phyloP scores from a whole-genome alignment of 2,797 vertebrate species.

The Peromyscus melanophrys region DNA sequence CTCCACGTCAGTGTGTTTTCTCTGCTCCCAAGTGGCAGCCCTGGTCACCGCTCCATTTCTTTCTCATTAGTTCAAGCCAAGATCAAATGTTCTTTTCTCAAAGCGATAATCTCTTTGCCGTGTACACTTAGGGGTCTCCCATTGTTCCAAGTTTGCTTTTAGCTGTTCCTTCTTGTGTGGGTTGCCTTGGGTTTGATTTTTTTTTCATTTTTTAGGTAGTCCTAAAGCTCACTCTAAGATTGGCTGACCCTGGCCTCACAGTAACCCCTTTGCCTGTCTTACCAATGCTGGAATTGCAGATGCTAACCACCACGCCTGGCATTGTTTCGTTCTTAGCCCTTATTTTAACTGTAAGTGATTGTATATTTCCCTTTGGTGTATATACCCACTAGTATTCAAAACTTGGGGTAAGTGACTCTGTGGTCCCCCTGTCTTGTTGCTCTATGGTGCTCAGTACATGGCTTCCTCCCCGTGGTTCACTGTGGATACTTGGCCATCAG shows the following conservation, averaged over 20 bases:
- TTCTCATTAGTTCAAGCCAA: not conserved
- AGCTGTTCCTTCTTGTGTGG: not conserved
- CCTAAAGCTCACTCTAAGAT: not conserved
- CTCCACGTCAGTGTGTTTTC: not conserved
- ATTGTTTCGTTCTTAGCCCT: not conserved
- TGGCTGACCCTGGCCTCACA: not conserved
- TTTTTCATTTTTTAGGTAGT: not conserved
- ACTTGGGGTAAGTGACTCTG: not conserved
- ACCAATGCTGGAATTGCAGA: not conserved
- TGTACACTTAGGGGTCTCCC: not conserved
- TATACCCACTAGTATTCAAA: not conserved
- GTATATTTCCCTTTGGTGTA: not conserved
- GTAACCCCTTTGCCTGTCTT: not conserved
- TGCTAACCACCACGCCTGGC: not conserved
- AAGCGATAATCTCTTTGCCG: not conserved
- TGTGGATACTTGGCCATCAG: not conserved
- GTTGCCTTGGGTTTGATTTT: not conserved
- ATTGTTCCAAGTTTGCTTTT: not conserved
- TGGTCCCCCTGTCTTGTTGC: not conserved
- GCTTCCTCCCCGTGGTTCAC: not conserved
- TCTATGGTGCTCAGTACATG: not conserved
- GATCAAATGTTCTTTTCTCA: constrained; percentile 8
- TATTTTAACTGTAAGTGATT: constrained; percentile 49
- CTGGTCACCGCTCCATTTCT: not conserved
- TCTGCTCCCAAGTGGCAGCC: not conserved